Conservation (phyloP, 2,888 invertebrate species). For the Sinodicranocentrus sp. region DNA sequence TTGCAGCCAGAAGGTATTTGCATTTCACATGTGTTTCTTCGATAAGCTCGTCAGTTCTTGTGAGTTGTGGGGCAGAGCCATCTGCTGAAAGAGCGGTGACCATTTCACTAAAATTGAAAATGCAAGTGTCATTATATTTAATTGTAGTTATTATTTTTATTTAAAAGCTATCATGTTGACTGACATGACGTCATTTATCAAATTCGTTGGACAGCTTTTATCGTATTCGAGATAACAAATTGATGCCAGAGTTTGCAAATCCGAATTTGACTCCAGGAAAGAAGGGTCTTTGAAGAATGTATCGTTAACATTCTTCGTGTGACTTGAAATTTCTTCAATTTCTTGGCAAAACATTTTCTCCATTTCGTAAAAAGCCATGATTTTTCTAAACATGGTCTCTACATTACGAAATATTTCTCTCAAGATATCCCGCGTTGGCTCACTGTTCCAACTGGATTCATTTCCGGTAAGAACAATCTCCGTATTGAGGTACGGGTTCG, state of each 20-base stretch:
- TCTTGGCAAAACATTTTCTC: slow-evolving; percentile 61
- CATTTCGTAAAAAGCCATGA: slow-evolving; percentile 64
- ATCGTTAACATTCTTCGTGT: slow-evolving; percentile 47
- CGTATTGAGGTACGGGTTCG: slow-evolving; percentile 40
- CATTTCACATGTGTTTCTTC: slow-evolving; percentile 59
- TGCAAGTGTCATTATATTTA: too few relatives aligned
- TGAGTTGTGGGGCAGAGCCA: slow-evolving; percentile 34
- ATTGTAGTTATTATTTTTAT: too few relatives aligned
- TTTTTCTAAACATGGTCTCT: slow-evolving; percentile 50
- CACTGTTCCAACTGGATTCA: slow-evolving; percentile 18
- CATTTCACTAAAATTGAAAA: slow-evolving; percentile 46
- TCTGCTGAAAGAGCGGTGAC: slow-evolving; percentile 48
- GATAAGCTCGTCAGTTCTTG: slow-evolving; percentile 51
- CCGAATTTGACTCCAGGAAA: slow-evolving; percentile 18
- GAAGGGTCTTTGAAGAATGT: slow-evolving; percentile 49
- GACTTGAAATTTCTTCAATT: slow-evolving; percentile 56
- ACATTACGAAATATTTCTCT: slow-evolving; percentile 52
- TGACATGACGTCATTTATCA: slow-evolving; percentile 51
- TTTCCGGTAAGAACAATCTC: slow-evolving; percentile 23
- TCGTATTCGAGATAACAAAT: slow-evolving; percentile 63
- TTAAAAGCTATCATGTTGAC: too few relatives aligned
- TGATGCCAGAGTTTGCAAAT: slow-evolving; percentile 52
- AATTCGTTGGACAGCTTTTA: slow-evolving; percentile 29
- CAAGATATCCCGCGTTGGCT: slow-evolving; percentile 27
- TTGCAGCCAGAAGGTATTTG: slow-evolving; percentile 26